Evolutionary conservation across 2,113 vertebrate species (phyloP).

Genomic region (Siniperca chuatsi): DNA sequence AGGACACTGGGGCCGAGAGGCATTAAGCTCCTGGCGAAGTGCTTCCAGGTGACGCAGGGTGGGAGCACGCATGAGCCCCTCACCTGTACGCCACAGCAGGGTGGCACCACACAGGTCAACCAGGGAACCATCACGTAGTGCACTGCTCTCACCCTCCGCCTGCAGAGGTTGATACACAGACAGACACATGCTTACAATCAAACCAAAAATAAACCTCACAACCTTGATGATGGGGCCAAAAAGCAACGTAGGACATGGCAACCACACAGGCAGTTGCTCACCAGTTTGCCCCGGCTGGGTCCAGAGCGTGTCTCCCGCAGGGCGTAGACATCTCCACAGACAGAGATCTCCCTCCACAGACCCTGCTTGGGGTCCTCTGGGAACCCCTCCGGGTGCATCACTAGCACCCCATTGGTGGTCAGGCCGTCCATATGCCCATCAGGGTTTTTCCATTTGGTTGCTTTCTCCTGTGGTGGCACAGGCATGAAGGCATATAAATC

Average conservation of each 20-base stretch:
- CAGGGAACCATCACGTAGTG: constrained; percentile 95
- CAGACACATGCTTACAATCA: not conserved
- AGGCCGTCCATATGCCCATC: constrained; percentile 99
- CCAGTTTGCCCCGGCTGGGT: constrained; percentile 94
- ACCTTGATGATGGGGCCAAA: accelerated
- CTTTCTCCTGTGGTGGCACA: constrained; percentile 89
- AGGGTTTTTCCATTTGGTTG: constrained; percentile 98
- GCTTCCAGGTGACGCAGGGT: constrained; percentile 97
- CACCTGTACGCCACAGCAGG: constrained; percentile 95
- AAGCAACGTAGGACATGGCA: accelerated
- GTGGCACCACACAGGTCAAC: constrained; percentile 98
- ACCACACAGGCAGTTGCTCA: constrained; percentile 62
- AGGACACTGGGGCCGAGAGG: constrained; percentile 94
- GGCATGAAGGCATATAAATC: not conserved
- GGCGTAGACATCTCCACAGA: constrained; percentile 96
- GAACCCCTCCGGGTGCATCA: constrained; percentile 97
- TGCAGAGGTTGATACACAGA: constrained; percentile 47
- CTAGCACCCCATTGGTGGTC: constrained; percentile 97
- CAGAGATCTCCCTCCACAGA: constrained; percentile 97
- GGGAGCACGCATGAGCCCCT: constrained; percentile 91
- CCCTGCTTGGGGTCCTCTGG: constrained; percentile 94
- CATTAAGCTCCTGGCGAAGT: constrained; percentile 96
- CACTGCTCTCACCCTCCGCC: constrained; percentile 96
- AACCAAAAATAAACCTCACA: accelerated
- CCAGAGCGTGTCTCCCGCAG: constrained; percentile 96